These are phyloP conservation scores for Caracal caracal DNA, from an alignment of 2,113 vertebrate genomes.

Conservation along the genomic window DNA sequence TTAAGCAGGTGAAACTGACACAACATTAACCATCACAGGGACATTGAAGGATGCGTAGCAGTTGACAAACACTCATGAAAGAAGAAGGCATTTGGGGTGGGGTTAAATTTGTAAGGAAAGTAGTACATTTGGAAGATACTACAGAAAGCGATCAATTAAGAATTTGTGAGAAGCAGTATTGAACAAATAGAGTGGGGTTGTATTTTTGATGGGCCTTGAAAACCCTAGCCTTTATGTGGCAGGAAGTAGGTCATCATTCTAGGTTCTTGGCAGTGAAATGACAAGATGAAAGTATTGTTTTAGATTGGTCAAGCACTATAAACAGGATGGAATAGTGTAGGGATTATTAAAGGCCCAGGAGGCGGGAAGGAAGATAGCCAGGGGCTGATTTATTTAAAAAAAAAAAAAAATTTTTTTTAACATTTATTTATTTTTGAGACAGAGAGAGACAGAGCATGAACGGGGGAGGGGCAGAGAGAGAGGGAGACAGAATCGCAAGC, in stretches of 20 bases:
- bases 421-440: too few relatives aligned
- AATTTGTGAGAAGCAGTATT: not conserved
- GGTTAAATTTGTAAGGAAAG: not conserved
- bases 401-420: too few relatives aligned
- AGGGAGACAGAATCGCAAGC: too few relatives aligned
- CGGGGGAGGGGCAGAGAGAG: too few relatives aligned
- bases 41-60: not conserved
- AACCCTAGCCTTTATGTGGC: not conserved
- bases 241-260: not conserved
- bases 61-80: not conserved
- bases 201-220: not conserved
- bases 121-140: not conserved
- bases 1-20: not conserved
- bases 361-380: not conserved
- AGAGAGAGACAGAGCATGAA: too few relatives aligned
- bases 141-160: not conserved
- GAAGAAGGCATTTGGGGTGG: not conserved
- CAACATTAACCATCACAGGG: not conserved
- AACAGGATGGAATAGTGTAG: not conserved
- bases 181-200: not conserved
- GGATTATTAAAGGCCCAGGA: not conserved
- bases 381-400: too few relatives aligned
- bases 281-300: not conserved
- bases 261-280: not conserved
- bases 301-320: not conserved